Evolutionary conservation across 2,888 invertebrate genomes (phyloP), one percentile per base, ranked within the genome.

Genomic region (Eudemis profundana): DNA sequence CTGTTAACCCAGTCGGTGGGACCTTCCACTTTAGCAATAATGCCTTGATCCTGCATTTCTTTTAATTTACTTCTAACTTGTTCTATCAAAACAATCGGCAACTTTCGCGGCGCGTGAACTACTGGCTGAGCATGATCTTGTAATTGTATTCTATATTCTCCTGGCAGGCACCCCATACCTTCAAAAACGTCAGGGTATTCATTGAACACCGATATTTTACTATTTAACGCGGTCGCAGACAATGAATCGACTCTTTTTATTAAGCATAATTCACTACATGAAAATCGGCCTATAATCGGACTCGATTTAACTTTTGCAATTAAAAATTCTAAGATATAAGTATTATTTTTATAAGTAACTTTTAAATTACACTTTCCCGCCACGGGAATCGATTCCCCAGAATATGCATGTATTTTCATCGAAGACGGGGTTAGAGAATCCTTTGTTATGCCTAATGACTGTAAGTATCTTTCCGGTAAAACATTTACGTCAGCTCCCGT

Each of bases 241-340:
- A 50, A 5, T 23, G 38, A 21, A 23, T 14, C 12, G 4, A 72
- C 49, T 47, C 70, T 44, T 64, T 70, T 69, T 1, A 71, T 56
- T 53, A 71, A 66, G 12, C 67, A 38, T 50, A 72, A 53, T 42
- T 72, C 68, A 5, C 66, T 61, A 54, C 72, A 74, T 3, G 72
- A 60, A 51, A 40, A 15, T 47, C 42, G 63, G 17, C 71, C 54
- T 51, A 71, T 44, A 15, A 72, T 62, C 0, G 71, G 67, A 3
- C 33, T 10, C 3, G 68, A 67, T 12, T 67, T 33, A 7, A 56
- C 50, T 19, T 69, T 59, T 0, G 54, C 70, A 29, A 72, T 50
- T 2, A 67, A 46, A 59, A 72, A 70, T 19, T 68, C 29, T 36
- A 72, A 57, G 50, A 70, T 40, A 56, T 66, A 72, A 0, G 17